Conservation (phyloP, 2,888 invertebrate genomes). For the Argyresthia goedartella region DNA sequence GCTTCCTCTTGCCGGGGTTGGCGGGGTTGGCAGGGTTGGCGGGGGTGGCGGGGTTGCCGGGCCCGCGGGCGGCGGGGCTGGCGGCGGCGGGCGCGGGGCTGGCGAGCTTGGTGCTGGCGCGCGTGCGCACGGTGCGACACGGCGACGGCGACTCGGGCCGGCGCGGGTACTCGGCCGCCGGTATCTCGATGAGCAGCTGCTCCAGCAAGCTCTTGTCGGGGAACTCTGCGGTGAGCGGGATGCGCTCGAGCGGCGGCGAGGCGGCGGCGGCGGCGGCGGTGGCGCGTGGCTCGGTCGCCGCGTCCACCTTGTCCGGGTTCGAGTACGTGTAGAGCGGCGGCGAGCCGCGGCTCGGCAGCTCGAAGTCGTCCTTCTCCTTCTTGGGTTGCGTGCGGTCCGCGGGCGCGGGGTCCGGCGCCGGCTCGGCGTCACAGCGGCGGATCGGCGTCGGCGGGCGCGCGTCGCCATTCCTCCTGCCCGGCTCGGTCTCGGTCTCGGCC, state of each 20-base stretch:
- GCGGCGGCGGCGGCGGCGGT: conserved; percentile 24
- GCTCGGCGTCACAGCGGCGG: conserved; percentile 25
- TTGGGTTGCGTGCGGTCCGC: conserved; percentile 25
- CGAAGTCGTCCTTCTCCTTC: conserved; percentile 51
- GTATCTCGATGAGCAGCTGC: conserved; percentile 88
- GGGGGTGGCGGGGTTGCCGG: conserved; percentile 27
- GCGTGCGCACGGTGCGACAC: conserved; percentile 72
- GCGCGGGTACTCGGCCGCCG: conserved; percentile 69
- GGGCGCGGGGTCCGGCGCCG: conserved; percentile 26
- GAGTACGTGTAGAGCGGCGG: conserved; percentile 85
- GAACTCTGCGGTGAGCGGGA: conserved; percentile 56
- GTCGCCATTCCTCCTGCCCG: conserved; percentile 26
- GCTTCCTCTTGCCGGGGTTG: conserved; percentile 75
- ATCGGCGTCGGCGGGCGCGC: conserved; percentile 42
- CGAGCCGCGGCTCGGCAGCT: conserved; percentile 77
- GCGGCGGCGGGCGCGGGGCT: conserved; percentile 72
- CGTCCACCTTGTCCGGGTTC: conserved; percentile 75
- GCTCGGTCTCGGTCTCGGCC: conserved; percentile 47
- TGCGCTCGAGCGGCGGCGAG: conserved; percentile 40
- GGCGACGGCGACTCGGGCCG: conserved; percentile 58
- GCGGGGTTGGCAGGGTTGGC: conserved; percentile 20
- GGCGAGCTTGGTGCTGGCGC: conserved; percentile 77
- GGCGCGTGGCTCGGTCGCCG: conserved; percentile 32
- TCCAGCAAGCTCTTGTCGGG: conserved; percentile 76
- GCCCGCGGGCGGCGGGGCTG: conserved; percentile 58